Evolutionary conservation across 1,140 invertebrate genomes (phyloP), one percentile per base, ranked within the genome.

Genomic region (Centruroides sculpturatus): DNA sequence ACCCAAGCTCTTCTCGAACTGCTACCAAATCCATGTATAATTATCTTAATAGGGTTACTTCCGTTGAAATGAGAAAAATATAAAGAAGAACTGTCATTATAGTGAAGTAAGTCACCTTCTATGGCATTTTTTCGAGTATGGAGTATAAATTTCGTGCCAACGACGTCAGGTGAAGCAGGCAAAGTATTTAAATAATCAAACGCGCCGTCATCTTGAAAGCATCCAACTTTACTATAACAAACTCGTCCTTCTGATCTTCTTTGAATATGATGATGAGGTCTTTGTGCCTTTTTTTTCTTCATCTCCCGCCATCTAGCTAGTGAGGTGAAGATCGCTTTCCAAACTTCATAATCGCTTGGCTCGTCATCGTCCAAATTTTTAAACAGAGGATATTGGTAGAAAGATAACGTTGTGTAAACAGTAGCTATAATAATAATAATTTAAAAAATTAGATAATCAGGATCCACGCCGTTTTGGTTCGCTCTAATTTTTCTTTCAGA

Each of bases 1-100:
- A 95, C 88, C 92, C 92, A 96, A 9, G 89, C 82, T 64, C 88
- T 84, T 23, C 85, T 82, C 69, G 91, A 93, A 67, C 85, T 87
- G 53, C 89, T 90, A 1, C 91, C 88, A 69, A 96, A 98, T 4
- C 93, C 93, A 69, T 98, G 93, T 0, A 95, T 88, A 61, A 97
- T 87, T 35, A 98, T 82, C 72, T 92, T 89, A 12, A 87, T 87
- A 0, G 87, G 84, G n/a, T 81, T 72, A 5, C 79, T 79, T 10
- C 76, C 72, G 67, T 86, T 84, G 71, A 85, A 85, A 23, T 82
- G 64, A 70, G 61, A 69, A 47, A 56, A 57, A 46, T 64, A 57
- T 3, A 66, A 35, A 0, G 62, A 61, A 3, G 65, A 61, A 10
- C 57, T 59, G 49, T 66, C 65, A 13, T 64, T 59, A 47, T 64